Conservation (phyloP, 2,888 invertebrate species). For the Clepsis dumicolana region DNA sequence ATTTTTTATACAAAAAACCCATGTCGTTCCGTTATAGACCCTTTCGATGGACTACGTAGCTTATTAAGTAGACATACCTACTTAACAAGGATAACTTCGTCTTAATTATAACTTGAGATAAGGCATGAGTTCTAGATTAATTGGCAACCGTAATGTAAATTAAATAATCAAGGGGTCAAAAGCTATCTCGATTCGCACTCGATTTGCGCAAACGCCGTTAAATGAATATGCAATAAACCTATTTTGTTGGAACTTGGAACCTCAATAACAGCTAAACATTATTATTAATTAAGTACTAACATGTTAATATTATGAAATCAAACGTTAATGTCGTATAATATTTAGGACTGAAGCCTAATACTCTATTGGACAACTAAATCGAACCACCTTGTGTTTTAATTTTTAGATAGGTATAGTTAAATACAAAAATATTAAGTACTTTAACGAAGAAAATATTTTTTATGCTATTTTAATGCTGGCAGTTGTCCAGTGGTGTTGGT, state of each 20-base stretch:
- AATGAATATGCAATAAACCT: slow-evolving; percentile 30
- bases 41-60: background rate
- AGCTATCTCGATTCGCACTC: slow-evolving; percentile 33
- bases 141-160: slow-evolving; percentile 7
- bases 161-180: slow-evolving; percentile 25
- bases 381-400: no score
- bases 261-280: background rate
- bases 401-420: no score
- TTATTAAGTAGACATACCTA: no score
- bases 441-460: no score
- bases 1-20: background rate
- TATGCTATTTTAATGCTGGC: no score
- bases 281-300: no score
- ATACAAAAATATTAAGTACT: no score
- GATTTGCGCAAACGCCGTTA: slow-evolving; percentile 30
- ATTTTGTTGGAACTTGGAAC: slow-evolving; percentile 7
- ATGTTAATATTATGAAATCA: background rate
- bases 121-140: background rate
- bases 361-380: no score
- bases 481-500: no score
- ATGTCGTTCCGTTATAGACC: background rate
- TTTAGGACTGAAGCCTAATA: no score
- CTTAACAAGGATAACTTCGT: background rate
- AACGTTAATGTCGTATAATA: no score
- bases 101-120: background rate